These are phyloP conservation scores for Pocillopora grandis DNA, from an alignment of 92 coral and sea anemone species.

Conservation along the genomic window DNA sequence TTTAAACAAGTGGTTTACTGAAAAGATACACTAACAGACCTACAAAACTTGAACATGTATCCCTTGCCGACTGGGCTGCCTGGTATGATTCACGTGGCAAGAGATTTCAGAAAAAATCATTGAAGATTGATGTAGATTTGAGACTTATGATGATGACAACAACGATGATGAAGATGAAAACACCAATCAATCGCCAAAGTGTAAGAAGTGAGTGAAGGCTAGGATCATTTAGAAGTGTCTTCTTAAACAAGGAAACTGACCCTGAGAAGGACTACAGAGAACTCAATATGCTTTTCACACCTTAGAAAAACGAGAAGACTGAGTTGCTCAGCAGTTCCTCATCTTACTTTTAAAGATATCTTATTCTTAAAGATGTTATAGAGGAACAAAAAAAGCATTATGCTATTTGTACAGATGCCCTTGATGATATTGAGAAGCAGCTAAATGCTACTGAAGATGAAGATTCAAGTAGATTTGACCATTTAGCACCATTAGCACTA, in stretches of 20 bases:
- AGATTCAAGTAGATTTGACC: slow-evolving; percentile 26
- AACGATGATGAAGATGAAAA: slow-evolving; percentile 49
- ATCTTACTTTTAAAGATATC: slow-evolving; percentile 38
- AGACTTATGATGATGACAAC: slow-evolving; percentile 31
- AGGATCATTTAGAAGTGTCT: slow-evolving; percentile 29
- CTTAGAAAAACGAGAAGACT: slow-evolving; percentile 48
- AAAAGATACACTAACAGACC: slow-evolving; percentile 47
- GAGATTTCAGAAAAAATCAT: slow-evolving; percentile 25
- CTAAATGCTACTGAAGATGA: slow-evolving; percentile 8
- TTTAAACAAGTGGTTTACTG: slow-evolving; percentile 49
- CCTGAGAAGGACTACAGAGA: slow-evolving; percentile 40
- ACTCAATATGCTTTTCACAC: slow-evolving; percentile 42
- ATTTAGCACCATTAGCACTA: slow-evolving; percentile 44
- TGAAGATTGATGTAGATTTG: slow-evolving; percentile 47
- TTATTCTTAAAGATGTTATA: slow-evolving; percentile 34
- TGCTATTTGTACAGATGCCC: slow-evolving; percentile 36
- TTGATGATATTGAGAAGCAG: slow-evolving; percentile 32
- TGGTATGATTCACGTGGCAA: slow-evolving; percentile 56
- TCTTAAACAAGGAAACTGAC: slow-evolving; percentile 29
- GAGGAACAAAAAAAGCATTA: slow-evolving; percentile 37
- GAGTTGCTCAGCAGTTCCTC: slow-evolving; percentile 45
- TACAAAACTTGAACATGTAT: slow-evolving; percentile 32
- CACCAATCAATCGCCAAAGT: slow-evolving; percentile 31
- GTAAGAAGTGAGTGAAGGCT: slow-evolving; percentile 48
- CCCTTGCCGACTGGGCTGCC: slow-evolving; percentile 68